These are phyloP conservation scores for Tinamus major DNA, from an alignment of 2,797 vertebrate genomes.

Conservation along the genomic window DNA sequence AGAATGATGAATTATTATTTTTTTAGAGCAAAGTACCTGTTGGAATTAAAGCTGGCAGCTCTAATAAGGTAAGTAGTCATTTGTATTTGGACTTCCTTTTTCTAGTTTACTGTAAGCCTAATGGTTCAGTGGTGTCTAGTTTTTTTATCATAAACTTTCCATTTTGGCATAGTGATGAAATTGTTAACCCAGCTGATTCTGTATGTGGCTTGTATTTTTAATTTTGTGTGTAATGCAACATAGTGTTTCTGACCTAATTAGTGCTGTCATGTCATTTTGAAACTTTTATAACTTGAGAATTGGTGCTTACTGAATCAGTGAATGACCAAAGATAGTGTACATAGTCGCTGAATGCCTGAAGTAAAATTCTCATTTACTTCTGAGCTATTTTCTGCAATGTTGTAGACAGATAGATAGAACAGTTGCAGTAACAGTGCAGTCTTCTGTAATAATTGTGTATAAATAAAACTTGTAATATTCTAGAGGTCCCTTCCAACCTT, in stretches of 20 bases:
- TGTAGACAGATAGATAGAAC: not conserved
- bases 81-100: not conserved
- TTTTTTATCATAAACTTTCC: not conserved
- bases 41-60: conserved; percentile 95
- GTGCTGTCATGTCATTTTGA: not conserved
- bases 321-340: not conserved
- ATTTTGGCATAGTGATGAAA: not conserved
- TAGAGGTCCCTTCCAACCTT: too few relatives aligned
- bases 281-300: not conserved
- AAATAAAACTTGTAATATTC: not conserved
- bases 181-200: not conserved
- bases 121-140: not conserved
- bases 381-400: not conserved
- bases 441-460: not conserved
- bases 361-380: not conserved
- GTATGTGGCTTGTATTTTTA: not conserved
- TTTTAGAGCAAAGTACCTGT: conserved; percentile 92
- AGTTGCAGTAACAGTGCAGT: not conserved
- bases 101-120: not conserved
- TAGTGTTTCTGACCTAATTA: not conserved
- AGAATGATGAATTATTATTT: not conserved
- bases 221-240: not conserved
- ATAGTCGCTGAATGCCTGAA: not conserved
- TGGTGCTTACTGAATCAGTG: not conserved
- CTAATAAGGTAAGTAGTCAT: conserved; percentile 89